Percentiles rank a stretch among this genome's conserved stretches.
These are phyloP conservation scores for Clarias macrocephalus DNA, from an alignment of 2,113 vertebrate species.

Conservation along the genomic window DNA sequence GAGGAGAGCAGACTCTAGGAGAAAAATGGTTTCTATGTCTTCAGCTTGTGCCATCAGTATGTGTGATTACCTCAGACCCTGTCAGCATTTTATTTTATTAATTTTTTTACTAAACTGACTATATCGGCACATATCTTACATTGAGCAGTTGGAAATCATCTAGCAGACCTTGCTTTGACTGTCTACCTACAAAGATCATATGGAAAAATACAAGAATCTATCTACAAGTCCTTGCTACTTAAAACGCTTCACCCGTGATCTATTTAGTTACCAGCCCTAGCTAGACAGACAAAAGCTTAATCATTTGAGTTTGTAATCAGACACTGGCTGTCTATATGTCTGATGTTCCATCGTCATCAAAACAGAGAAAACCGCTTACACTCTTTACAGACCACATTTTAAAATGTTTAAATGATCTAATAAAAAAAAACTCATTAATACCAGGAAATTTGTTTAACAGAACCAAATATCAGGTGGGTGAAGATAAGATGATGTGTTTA, in stretches of 20 bases:
- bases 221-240: background rate
- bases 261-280: background rate
- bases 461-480: background rate
- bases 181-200: background rate
- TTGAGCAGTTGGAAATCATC: background rate
- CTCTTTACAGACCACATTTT: background rate
- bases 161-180: background rate
- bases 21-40: conserved; percentile 34
- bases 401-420: background rate
- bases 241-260: background rate
- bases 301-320: background rate
- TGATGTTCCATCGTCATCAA: background rate
- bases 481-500: background rate
- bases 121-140: background rate
- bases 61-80: background rate
- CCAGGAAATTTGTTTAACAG: background rate
- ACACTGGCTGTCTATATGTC: background rate
- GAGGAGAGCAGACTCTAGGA: conserved; percentile 35
- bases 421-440: background rate
- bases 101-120: background rate
- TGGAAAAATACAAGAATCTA: background rate
- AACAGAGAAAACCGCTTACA: background rate
- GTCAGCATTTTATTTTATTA: background rate
- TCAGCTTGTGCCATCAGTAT: conserved; percentile 25
- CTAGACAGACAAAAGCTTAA: background rate